Conservation (phyloP, 2,888 invertebrate genomes). For the Isoperla grammatica region DNA sequence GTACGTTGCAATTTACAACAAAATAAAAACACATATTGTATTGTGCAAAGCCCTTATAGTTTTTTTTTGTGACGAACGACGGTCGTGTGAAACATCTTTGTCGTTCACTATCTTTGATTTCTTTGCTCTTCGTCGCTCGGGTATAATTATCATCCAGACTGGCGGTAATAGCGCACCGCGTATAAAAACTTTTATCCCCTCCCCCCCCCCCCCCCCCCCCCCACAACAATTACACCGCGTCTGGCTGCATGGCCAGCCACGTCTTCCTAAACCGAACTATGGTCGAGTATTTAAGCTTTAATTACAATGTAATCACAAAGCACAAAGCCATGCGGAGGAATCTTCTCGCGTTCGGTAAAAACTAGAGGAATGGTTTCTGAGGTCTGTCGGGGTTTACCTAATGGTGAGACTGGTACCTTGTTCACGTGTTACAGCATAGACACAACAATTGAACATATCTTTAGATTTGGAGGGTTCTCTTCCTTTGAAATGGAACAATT, state of each 20-base stretch:
- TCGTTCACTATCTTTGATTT: slow-evolving; percentile 6
- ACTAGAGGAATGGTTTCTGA: background rate
- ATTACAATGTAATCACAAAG: slow-evolving; percentile 26
- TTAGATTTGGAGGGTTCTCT: background rate
- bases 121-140: slow-evolving; percentile 6
- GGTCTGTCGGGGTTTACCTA: too few species aligned
- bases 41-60: too few species aligned
- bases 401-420: too few species aligned
- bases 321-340: background rate
- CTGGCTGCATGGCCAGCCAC: background rate
- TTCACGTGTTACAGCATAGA: too few species aligned
- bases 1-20: too few species aligned
- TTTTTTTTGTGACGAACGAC: background rate
- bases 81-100: slow-evolving; percentile 10
- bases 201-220: slow-evolving; percentile 6
- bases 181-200: slow-evolving; percentile 18
- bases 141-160: slow-evolving; percentile 29
- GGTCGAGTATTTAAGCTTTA: slow-evolving; percentile 26
- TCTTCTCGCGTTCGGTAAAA: background rate
- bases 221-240: slow-evolving; percentile 26
- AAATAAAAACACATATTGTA: too few species aligned
- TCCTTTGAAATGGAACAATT: background rate
- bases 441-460: slow-evolving; percentile 3
- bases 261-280: background rate
- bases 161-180: slow-evolving; percentile 27